Conservation (phyloP, 2,113 vertebrate species). For the Bos javanicus region DNA sequence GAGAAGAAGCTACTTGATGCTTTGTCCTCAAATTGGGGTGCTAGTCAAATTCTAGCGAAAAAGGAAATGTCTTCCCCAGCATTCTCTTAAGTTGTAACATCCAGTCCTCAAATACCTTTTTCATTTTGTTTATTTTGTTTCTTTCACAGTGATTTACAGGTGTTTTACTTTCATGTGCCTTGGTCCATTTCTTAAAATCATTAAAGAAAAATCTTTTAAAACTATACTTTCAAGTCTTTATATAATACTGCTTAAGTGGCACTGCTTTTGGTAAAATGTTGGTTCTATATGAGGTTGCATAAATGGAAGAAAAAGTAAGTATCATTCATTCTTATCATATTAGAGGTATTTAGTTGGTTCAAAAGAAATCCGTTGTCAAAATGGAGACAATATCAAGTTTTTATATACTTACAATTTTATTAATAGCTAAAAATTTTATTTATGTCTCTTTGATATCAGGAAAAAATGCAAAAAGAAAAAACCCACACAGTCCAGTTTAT, state of each 20-base stretch:
- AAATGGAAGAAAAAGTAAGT: neutral
- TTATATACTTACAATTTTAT: neutral
- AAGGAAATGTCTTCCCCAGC: neutral
- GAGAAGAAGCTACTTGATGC: neutral
- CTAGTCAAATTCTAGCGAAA: neutral
- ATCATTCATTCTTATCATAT: neutral
- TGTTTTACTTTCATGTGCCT: neutral
- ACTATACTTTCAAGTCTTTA: neutral
- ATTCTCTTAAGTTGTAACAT: neutral
- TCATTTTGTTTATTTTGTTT: conserved; percentile 17
- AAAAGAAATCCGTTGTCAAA: neutral
- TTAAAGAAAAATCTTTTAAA: neutral
- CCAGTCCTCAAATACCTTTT: neutral
- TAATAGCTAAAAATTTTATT: neutral
- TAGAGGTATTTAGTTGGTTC: neutral
- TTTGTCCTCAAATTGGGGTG: neutral
- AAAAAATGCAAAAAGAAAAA: neutral
- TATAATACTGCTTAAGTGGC: neutral
- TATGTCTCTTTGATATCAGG: neutral
- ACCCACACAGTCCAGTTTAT: neutral
- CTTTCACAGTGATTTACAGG: neutral
- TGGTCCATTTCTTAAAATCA: neutral
- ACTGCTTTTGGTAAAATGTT: neutral
- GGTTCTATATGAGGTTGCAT: neutral
- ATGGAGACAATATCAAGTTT: neutral